phyloP scores from a whole-genome alignment of 2,797 vertebrate species.

The Malurus splendens region DNA sequence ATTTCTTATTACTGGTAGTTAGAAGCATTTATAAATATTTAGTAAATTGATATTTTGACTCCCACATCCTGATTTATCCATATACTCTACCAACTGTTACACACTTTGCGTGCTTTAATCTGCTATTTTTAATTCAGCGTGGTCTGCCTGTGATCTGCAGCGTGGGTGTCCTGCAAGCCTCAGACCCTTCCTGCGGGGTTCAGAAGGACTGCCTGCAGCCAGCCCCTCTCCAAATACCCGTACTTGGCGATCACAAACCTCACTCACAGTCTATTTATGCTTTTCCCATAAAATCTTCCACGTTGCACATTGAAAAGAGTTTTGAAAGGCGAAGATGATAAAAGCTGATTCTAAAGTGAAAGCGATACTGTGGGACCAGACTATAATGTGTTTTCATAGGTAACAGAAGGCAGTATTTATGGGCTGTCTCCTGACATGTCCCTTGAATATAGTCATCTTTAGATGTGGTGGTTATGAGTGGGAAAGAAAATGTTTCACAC shows the following conservation, averaged over 20 bases:
- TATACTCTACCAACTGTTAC: slow-evolving; percentile 37
- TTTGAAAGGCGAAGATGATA: not conserved
- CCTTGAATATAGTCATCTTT: not conserved
- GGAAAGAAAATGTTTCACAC: not conserved
- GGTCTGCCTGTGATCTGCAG: not conserved
- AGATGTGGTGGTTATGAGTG: not conserved
- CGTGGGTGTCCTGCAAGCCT: not conserved
- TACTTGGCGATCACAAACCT: not conserved
- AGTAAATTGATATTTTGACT: slow-evolving; percentile 31
- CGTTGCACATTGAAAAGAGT: not conserved
- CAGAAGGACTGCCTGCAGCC: not conserved
- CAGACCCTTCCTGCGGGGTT: not conserved
- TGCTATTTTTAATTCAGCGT: slow-evolving; percentile 3
- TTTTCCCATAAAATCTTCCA: not conserved
- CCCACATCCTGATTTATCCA: not conserved
- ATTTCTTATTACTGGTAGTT: not conserved
- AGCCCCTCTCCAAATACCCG: not conserved
- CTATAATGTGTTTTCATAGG: rapidly evolving
- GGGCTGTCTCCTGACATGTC: not conserved
- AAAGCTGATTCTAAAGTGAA: not conserved
- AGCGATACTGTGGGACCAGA: not conserved
- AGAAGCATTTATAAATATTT: slow-evolving; percentile 18
- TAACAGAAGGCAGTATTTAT: not conserved
- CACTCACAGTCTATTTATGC: rapidly evolving
- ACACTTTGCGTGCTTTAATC: slow-evolving; percentile 20